Evolutionary conservation across 2,113 vertebrate species (phyloP), one percentile per base, ranked within the genome.

Genomic region (Gnathochromis pfefferi): DNA sequence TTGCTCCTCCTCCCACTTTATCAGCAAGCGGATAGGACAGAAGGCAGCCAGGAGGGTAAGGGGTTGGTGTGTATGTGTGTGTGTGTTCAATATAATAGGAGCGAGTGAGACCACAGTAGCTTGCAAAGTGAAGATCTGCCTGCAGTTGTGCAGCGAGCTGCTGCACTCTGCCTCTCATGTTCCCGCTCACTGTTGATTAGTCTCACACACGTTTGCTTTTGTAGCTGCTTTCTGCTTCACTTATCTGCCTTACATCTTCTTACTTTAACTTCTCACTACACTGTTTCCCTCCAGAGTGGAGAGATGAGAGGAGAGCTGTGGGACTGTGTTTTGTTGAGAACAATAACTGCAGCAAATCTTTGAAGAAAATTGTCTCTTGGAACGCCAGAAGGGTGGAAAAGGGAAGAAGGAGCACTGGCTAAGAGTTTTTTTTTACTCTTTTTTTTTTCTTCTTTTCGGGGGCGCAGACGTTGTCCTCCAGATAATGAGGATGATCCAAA

Each of bases 61-160:
- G 45, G 40, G 31, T 16, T 14, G 65, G 33, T 31, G 19, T 51
- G 12, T 40, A 9, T 65, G 75, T 79, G 21, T 88, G 49, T 81
- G 82, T 82, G 82, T 68, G 80, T 6, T 47, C 33, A 70, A 51
- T 95, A 92, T 91, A 93, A 91, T 9, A 92, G 78, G 42, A 42
- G 83, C 49, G 21, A 45, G 80, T 5, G 80, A 38, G 80, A 85
- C 57, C 81, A 80, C 83, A 60, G 86, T 9, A 33, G 79, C 89
- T 58, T 60, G 23, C 78, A 14, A 84, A 88, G 88, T 68, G 86
- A 89, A 86, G 88, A 23, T 83, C 85, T 68, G 89, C 45, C 82
- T 70, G 82, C 81, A n/a, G 42, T 80, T 45, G 1, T 28, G 47
- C 80, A 17, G 31, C 5, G 17, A 55, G 82, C 81, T 53, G 53